A percentile compares a stretch with the other conserved stretches of the same genome.
Evolutionary conservation across 2,797 vertebrate genomes (phyloP).

Genomic region (Aphelocoma californica): DNA sequence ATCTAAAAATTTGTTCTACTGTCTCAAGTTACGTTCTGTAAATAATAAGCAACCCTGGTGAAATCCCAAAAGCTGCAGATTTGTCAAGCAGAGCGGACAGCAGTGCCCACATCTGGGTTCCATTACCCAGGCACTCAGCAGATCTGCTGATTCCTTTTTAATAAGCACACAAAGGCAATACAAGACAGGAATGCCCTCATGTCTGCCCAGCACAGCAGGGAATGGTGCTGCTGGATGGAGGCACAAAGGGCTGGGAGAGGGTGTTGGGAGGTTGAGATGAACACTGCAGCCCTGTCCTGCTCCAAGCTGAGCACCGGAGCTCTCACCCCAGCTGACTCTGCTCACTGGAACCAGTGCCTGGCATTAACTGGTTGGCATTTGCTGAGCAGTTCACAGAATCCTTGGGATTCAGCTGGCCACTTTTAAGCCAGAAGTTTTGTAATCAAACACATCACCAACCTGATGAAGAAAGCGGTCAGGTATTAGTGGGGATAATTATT

Average conservation of each 20-base stretch:
- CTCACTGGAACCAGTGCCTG: neutral
- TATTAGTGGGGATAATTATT: neutral
- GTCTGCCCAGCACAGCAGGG: constrained; percentile 60
- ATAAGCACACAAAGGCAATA: constrained; percentile 71
- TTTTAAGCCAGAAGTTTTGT: neutral
- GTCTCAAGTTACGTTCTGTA: constrained; percentile 78
- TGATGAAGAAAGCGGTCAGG: neutral
- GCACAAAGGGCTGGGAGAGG: constrained; percentile 17
- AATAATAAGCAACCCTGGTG: constrained; percentile 78
- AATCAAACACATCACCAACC: neutral
- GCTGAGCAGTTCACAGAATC: neutral
- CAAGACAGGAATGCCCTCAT: constrained; percentile 68
- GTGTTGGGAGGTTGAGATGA: neutral
- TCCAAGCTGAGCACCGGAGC: neutral
- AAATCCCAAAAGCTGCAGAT: constrained; percentile 75
- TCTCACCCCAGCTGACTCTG: neutral
- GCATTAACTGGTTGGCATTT: neutral
- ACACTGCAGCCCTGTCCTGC: neutral
- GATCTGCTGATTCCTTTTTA: constrained; percentile 74
- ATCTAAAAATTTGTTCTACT: constrained; percentile 75
- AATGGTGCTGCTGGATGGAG: constrained; percentile 46
- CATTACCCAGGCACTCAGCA: constrained; percentile 75
- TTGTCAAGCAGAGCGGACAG: constrained; percentile 65
- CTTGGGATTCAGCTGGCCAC: neutral
- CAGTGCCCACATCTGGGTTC: constrained; percentile 77